Percentiles rank a stretch among this genome's conserved stretches.
Conservation (phyloP, 1,140 invertebrate species). For the Drosophila busckii region DNA sequence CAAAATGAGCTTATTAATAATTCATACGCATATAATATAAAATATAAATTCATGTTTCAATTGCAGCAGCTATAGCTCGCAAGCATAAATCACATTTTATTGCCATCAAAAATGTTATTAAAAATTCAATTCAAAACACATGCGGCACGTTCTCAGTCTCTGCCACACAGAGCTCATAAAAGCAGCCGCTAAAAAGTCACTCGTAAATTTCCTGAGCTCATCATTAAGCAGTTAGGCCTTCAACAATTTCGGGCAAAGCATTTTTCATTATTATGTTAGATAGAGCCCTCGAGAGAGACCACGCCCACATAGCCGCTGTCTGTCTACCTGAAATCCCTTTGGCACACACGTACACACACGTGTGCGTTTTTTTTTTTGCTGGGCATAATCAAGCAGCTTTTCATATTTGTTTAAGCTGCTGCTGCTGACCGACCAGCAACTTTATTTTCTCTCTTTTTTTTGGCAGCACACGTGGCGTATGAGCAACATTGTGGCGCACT, state of each 20-base stretch:
- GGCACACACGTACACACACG: background rate
- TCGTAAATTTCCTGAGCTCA: background rate
- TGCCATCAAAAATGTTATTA: conserved; percentile 5
- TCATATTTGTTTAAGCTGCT: conserved; percentile 61
- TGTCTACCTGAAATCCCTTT: conserved; percentile 29
- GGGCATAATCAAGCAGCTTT: conserved; percentile 59
- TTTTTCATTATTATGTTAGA: conserved; percentile 58
- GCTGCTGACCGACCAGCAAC: conserved; percentile 17
- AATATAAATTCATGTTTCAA: too few relatives aligned
- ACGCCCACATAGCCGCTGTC: background rate
- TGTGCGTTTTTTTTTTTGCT: conserved; percentile 18
- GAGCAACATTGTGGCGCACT: conserved; percentile 29
- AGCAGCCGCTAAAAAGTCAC: too few relatives aligned
- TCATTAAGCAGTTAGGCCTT: conserved; percentile 19
- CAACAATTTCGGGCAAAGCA: conserved; percentile 41
- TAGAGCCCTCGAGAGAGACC: background rate
- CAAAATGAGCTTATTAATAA: conserved; percentile 11
- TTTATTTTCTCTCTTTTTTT: conserved; percentile 17
- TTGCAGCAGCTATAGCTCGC: too few relatives aligned
- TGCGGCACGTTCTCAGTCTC: too few relatives aligned
- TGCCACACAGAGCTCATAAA: too few relatives aligned
- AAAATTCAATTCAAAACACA: background rate
- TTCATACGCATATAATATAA: conserved; percentile 10
- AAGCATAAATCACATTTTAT: too few relatives aligned
- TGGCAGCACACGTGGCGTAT: conserved; percentile 35